These are phyloP conservation scores for Eupelmus urozonus DNA, from an alignment of 2,888 invertebrate species.

Conservation along the genomic window DNA sequence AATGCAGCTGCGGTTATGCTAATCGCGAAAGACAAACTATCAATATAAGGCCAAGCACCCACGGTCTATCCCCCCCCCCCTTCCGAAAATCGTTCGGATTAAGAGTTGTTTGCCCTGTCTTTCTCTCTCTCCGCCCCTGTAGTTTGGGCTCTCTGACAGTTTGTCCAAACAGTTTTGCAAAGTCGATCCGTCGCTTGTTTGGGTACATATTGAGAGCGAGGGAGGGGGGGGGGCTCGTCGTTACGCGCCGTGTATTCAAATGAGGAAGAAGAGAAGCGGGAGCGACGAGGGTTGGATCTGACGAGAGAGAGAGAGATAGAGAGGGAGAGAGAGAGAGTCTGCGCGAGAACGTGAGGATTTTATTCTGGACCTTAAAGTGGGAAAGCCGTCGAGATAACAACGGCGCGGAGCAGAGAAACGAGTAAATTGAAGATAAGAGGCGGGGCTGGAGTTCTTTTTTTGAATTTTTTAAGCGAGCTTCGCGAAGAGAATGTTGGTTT, in stretches of 20 bases:
- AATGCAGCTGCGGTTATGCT: conserved; percentile 55
- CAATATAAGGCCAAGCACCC: conserved; percentile 20
- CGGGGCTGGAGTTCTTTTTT: neutral
- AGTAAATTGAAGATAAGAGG: neutral
- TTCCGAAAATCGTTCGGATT: conserved; percentile 36
- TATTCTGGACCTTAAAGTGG: no score
- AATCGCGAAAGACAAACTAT: conserved; percentile 49
- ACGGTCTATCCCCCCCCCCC: neutral
- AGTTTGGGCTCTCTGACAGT: conserved; percentile 63
- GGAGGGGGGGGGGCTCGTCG: neutral
- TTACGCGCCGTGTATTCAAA: no score
- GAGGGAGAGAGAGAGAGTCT: neutral
- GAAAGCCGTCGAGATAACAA: no score
- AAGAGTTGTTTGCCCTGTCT: conserved; percentile 25
- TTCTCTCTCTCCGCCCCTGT: neutral
- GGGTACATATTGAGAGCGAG: neutral
- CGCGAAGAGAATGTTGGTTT: no score
- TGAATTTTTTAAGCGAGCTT: no score
- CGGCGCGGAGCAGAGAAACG: neutral
- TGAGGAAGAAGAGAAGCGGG: neutral
- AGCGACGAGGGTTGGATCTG: neutral
- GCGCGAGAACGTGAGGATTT: conserved; percentile 8
- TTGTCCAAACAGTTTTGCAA: conserved; percentile 66
- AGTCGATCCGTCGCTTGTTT: conserved; percentile 21
- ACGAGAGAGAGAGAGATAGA: neutral